Evolutionary conservation across 1,140 invertebrate genomes (phyloP).

Genomic region (Drosophila nebulosa): DNA sequence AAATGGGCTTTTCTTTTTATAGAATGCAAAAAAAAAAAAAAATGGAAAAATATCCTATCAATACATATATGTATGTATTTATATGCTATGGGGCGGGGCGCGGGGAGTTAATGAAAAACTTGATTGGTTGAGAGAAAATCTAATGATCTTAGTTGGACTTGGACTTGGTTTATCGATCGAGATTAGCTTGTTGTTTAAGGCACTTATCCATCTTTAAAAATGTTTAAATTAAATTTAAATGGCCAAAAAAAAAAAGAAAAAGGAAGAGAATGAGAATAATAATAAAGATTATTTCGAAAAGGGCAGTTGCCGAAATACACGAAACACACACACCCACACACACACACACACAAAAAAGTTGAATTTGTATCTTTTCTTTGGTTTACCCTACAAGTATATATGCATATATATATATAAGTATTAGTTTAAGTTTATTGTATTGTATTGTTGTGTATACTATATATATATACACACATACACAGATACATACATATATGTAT

Average conservation of each 20-base stretch:
- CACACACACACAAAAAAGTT: not conserved
- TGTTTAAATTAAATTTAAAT: not conserved
- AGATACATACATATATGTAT: no score
- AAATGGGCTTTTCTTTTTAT: slow-evolving; percentile 43
- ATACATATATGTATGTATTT: not conserved
- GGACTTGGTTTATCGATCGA: no score
- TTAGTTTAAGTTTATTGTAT: not conserved
- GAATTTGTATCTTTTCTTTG: not conserved
- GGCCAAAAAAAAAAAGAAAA: not conserved
- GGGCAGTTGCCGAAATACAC: slow-evolving; percentile 2
- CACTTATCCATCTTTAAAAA: not conserved
- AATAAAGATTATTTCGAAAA: not conserved
- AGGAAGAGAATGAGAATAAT: not conserved
- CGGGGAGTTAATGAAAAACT: no score
- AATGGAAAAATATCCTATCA: not conserved
- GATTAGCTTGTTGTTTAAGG: no score
- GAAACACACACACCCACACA: no score
- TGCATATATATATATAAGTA: no score
- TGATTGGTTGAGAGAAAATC: no score
- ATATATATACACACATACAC: not conserved
- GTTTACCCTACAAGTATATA: not conserved
- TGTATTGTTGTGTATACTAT: not conserved
- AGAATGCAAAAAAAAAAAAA: slow-evolving; percentile 16
- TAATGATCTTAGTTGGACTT: no score
- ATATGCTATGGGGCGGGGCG: no score